These are phyloP conservation scores for Leptoclinus maculatus DNA, from an alignment of 2,797 vertebrate species.

Conservation along the genomic window DNA sequence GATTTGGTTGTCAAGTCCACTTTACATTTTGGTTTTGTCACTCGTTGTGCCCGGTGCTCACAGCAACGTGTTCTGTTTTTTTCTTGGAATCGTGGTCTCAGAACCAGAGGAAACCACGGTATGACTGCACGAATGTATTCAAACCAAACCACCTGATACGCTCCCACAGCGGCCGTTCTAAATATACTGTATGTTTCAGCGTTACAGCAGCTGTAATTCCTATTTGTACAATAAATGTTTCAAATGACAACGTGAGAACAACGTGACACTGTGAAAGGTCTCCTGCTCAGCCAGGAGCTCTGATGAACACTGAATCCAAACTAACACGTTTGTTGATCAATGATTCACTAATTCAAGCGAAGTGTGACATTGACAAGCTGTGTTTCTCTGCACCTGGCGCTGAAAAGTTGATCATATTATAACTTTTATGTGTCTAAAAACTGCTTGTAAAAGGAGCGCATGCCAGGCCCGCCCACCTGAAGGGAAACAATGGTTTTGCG, in stretches of 20 bases:
- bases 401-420: too few species aligned
- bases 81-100: neutral
- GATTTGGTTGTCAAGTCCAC: slow-evolving; percentile 92
- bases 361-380: too few species aligned
- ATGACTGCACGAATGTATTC: neutral
- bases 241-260: neutral
- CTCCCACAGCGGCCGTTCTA: neutral
- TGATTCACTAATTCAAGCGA: neutral
- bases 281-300: too few species aligned
- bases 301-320: neutral
- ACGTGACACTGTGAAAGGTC: neutral
- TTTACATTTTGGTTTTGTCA: slow-evolving; percentile 85
- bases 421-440: too few species aligned
- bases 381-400: too few species aligned
- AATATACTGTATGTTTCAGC: neutral
- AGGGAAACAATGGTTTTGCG: too few species aligned
- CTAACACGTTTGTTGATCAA: neutral
- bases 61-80: slow-evolving; percentile 60
- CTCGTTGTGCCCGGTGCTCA: slow-evolving; percentile 78
- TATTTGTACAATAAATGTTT: neutral
- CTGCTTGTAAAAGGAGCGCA: too few species aligned
- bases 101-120: neutral
- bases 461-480: too few species aligned
- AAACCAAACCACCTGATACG: neutral
- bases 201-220: neutral